Evolutionary conservation across 1,140 invertebrate species (phyloP), one percentile per base, ranked within the genome.

Genomic region (Pomacea maculata): DNA sequence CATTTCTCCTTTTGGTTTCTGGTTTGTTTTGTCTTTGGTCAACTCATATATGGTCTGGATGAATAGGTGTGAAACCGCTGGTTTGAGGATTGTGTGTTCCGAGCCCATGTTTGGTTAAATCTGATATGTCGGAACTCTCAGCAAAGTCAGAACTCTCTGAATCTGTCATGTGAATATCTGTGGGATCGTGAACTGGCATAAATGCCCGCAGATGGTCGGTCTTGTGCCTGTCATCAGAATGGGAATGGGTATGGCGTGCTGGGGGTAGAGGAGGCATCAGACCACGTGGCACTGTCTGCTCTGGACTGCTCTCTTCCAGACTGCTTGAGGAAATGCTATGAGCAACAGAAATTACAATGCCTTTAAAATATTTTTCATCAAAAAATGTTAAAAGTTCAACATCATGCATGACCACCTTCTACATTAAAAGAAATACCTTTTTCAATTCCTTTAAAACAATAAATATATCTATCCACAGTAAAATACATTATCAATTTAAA

Each of bases 251-350:
- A 78, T n/a, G 82, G 72, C 1, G 70, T n/a, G 74, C 67, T 57
- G 73, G 78, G 34, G 55, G 80, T 61, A 45, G 76, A 68, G 57
- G 82, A 71, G 64, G 79, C 68, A 54, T 70, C 34, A 75, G 67
- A 29, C 82, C 77, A 12, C 83, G 80, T n/a, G 86, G 83, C n/a
- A 88, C 83, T 45, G 83, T 83, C 81, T 89, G 87, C 29, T 89
- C 86, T 15, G 86, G 86, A 76, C 86, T 88, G 77, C 85, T 85
- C 19, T 83, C 86, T 63, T 89, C 88, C 77, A 87, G 80, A 80
- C 87, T 87, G 77, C 86, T 89, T 19, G 86, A 87, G 61, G 87
- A 87, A 14, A 89, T 82, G 84, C 87, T 87, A 82, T 78, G 82
- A 80, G 82, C 57, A 83, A 29, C 71, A 61, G n/a, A 65, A 67